These are phyloP conservation scores for Leptoteleia sp. DNA, from an alignment of 1,140 invertebrate genomes.

Conservation along the genomic window DNA sequence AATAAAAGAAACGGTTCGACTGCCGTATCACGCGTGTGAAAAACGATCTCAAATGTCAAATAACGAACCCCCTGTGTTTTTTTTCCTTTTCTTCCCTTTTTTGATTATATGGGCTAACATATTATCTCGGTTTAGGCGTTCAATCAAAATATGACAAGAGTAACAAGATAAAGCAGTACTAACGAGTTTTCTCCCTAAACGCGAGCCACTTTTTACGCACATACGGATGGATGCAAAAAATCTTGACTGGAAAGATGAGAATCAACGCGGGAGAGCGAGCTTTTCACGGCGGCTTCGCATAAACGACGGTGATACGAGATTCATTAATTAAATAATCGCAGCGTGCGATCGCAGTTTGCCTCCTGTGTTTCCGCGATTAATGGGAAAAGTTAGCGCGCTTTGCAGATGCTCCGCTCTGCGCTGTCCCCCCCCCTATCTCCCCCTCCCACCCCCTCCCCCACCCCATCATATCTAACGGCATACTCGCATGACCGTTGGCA, in stretches of 20 bases:
- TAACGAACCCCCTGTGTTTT: no score
- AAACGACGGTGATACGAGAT: conserved; percentile 55
- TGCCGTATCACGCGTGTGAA: no score
- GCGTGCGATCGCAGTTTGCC: conserved; percentile 55
- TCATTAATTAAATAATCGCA: conserved; percentile 69
- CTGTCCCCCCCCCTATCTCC: conserved; percentile 19
- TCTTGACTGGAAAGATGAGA: conserved; percentile 48
- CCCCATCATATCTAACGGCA: conserved; percentile 52
- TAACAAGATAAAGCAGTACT: conserved; percentile 53
- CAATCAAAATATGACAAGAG: conserved; percentile 50
- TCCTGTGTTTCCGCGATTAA: conserved; percentile 63
- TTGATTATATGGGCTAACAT: conserved; percentile 8
- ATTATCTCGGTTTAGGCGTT: conserved; percentile 26
- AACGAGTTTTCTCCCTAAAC: conserved; percentile 29
- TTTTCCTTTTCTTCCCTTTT: no score
- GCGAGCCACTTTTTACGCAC: conserved; percentile 47
- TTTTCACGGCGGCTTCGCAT: conserved; percentile 42
- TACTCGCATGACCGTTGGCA: conserved; percentile 64
- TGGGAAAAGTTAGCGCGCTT: conserved; percentile 67
- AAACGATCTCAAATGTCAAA: no score
- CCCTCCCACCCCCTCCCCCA: conserved; percentile 4
- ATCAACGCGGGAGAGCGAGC: conserved; percentile 32
- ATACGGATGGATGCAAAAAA: conserved; percentile 41
- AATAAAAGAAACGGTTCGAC: no score
- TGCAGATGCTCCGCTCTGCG: conserved; percentile 57